Evolutionary conservation across 2,888 invertebrate species (phyloP).

Genomic region (Dioctria rufipes): DNA sequence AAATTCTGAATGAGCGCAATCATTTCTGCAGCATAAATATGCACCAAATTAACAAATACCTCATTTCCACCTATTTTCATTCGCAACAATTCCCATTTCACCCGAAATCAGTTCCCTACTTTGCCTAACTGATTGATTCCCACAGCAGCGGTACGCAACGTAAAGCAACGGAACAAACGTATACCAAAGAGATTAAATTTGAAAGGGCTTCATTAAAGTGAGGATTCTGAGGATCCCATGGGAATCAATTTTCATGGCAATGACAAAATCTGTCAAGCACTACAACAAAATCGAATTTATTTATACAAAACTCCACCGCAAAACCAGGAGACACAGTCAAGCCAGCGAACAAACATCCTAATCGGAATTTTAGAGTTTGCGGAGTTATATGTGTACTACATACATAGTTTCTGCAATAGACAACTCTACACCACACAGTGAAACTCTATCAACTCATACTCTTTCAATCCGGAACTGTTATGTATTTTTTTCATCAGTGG

Average conservation of each 20-base stretch:
- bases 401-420: too few relatives aligned
- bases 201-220: slow-evolving; percentile 43
- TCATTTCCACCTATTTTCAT: slow-evolving; percentile 35
- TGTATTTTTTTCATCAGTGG: not conserved
- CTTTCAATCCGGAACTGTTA: too few relatives aligned
- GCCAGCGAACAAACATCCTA: not conserved
- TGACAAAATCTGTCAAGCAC: slow-evolving; percentile 48
- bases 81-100: slow-evolving; percentile 20
- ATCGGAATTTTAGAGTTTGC: too few relatives aligned
- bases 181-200: slow-evolving; percentile 34
- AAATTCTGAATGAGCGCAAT: slow-evolving; percentile 44
- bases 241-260: slow-evolving; percentile 46
- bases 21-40: slow-evolving; percentile 35
- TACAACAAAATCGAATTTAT: not conserved
- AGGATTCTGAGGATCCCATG: slow-evolving; percentile 30
- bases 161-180: not conserved
- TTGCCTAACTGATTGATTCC: slow-evolving; percentile 46
- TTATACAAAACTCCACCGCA: not conserved
- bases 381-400: not conserved
- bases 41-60: slow-evolving; percentile 43
- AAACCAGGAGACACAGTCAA: not conserved
- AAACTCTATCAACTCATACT: too few relatives aligned
- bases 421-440: too few relatives aligned
- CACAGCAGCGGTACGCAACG: slow-evolving; percentile 22
- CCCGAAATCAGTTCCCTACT: slow-evolving; percentile 33